Percentiles rank a stretch among this genome's conserved stretches.
Conservation (phyloP, 1,140 invertebrate species). For the Caenorhabditis briggsae region DNA sequence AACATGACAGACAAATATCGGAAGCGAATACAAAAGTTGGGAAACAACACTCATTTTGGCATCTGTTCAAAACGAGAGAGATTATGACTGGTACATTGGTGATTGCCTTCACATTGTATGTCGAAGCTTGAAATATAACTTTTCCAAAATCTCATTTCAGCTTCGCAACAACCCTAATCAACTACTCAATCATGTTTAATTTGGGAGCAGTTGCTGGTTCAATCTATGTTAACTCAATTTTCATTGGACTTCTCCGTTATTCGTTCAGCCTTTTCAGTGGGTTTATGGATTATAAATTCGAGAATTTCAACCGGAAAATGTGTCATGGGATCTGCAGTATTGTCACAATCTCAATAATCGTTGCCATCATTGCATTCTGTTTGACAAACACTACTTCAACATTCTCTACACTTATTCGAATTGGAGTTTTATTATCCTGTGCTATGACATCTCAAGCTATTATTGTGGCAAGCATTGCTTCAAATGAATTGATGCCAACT, state of each 20-base stretch:
- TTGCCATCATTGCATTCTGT: slow-evolving; percentile 24
- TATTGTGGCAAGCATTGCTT: slow-evolving; percentile 41
- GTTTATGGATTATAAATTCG: slow-evolving; percentile 36
- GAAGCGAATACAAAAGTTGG: slow-evolving; percentile 23
- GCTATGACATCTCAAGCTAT: slow-evolving; percentile 48
- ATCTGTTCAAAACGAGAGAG: slow-evolving; percentile 43
- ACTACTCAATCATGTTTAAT: slow-evolving; percentile 45
- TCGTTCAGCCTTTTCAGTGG: slow-evolving; percentile 38
- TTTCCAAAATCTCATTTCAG: not conserved
- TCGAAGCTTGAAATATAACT: not conserved
- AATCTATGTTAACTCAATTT: slow-evolving; percentile 35
- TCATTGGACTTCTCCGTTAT: slow-evolving; percentile 26
- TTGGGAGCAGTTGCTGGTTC: slow-evolving; percentile 37
- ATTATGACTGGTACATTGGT: slow-evolving; percentile 45
- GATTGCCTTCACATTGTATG: slow-evolving; percentile 37
- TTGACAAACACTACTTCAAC: slow-evolving; percentile 7
- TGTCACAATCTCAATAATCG: not conserved
- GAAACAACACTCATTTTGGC: slow-evolving; percentile 44
- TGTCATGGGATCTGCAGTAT: slow-evolving; percentile 46
- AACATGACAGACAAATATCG: slow-evolving; percentile 5
- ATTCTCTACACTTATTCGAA: not conserved
- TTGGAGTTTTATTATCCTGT: slow-evolving; percentile 28
- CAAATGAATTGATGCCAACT: slow-evolving; percentile 49
- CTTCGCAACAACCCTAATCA: slow-evolving; percentile 34
- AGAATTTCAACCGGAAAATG: slow-evolving; percentile 31